Evolutionary conservation across 2,888 invertebrate genomes (phyloP).

Genomic region (Mermis nigrescens): DNA sequence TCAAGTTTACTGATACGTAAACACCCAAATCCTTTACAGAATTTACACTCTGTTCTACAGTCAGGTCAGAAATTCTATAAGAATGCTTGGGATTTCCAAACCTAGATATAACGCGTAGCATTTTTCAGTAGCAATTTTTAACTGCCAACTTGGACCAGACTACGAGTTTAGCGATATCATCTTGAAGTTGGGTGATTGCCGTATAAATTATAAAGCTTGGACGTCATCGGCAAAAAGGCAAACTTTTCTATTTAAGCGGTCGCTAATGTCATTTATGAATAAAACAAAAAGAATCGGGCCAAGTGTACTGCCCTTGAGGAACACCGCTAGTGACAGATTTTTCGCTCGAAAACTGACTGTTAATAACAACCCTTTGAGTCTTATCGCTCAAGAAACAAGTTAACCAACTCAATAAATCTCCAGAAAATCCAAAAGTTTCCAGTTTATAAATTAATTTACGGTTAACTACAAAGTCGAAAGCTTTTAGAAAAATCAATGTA

Average conservation of each 20-base stretch:
- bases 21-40: too few species aligned
- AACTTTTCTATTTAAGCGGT: background rate
- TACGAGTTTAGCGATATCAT: background rate
- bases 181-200: too few species aligned
- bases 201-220: constrained; percentile 1
- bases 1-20: too few species aligned
- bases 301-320: background rate
- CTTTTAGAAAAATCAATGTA: constrained; percentile 7
- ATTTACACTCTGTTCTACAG: too few species aligned
- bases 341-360: background rate
- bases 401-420: background rate
- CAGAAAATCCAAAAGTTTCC: background rate
- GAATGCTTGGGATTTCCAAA: too few species aligned
- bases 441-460: constrained; percentile 1
- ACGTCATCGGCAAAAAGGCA: constrained; percentile 4
- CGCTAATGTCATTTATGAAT: background rate
- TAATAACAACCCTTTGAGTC: background rate
- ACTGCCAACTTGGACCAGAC: background rate
- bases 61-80: too few species aligned
- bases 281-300: constrained; percentile 5
- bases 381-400: background rate
- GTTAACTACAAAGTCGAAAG: constrained; percentile 1
- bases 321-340: constrained; percentile 1
- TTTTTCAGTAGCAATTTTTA: constrained; percentile 1
- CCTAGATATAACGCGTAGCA: background rate